Base-by-base conservation (phyloP, 2,797 vertebrate species). In the Alcedo atthis region DNA sequence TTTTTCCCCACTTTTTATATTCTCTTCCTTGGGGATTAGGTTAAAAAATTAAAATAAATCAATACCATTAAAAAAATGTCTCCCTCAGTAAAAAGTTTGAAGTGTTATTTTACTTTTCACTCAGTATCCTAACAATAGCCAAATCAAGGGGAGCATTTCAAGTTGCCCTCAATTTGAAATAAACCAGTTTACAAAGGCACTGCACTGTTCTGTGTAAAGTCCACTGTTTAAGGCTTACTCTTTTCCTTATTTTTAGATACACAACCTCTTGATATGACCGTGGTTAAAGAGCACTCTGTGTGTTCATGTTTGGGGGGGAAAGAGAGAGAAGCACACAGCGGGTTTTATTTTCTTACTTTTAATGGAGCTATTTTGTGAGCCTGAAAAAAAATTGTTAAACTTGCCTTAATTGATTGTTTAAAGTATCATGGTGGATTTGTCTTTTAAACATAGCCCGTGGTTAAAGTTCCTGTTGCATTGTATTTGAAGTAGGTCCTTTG, bases 351-450 rank as follows among this genome's bases (percentile, higher is more conserved):
- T 95, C 91, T 91, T 96, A 43, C 94, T 96, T 95, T 95, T 93
- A 97, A 97, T 89, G 68, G 92, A 92, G 93, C 85, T 85, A 81
- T 96, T 96, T 97, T 97, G 94, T 0, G 32, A 92, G 92, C 81
- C 80, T 96, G 94, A 94, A 95, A 96, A 96, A 96, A 97, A 96
- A 92, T 87, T 95, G 94, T 92, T 95, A 94, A 93, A 95, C 90
- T 97, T 85, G 84, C 87, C 92, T 96, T 95, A 97, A 97, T 91
- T 95, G 96, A 78, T 96, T 97, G 85, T 96, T 97, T 97, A 96
- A 97, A 97, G 95, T 92, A 81, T 92, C 94, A 64, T 58, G 75
- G 94, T 93, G 85, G 92, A 96, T 96, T 96, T 96, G 95, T 94
- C 91, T 95, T 92, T 96, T 94, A 95, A 96, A 96, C 89, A 86